These are phyloP conservation scores for Phataginus tricuspis DNA, from an alignment of 2,797 vertebrate genomes.

Conservation along the genomic window DNA sequence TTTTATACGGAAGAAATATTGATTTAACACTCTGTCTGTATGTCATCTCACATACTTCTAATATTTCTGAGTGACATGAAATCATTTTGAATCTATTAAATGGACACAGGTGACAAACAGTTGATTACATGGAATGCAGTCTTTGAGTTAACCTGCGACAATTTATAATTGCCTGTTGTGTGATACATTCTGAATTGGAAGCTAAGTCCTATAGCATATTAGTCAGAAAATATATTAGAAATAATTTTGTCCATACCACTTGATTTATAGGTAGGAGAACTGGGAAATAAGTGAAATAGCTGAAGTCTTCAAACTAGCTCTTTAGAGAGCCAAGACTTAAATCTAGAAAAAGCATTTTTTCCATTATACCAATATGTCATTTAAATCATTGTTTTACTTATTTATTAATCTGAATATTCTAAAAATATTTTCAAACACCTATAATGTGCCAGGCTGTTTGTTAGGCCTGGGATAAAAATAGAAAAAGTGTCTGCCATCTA, in stretches of 20 bases:
- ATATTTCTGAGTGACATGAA: conserved; percentile 58
- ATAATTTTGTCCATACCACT: background rate
- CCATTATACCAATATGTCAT: background rate
- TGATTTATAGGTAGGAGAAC: background rate
- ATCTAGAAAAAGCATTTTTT: background rate
- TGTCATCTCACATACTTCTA: conserved; percentile 34
- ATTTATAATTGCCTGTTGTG: conserved; percentile 3
- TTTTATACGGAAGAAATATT: conserved; percentile 12
- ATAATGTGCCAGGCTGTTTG: background rate
- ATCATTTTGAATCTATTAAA: conserved; percentile 37
- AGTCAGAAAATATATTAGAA: background rate
- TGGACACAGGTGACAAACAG: background rate
- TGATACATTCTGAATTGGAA: conserved; percentile 33
- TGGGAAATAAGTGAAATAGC: background rate
- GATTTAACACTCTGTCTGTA: background rate
- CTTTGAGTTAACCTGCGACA: background rate
- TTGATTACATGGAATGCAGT: conserved; percentile 39
- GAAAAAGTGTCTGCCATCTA: background rate
- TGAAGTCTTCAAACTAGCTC: background rate
- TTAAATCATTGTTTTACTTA: background rate
- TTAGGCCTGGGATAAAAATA: background rate
- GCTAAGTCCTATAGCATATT: background rate
- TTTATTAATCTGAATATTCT: background rate
- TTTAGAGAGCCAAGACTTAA: background rate
- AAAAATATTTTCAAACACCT: background rate